Evolutionary conservation across 2,888 invertebrate species (phyloP), one percentile per base, ranked within the genome.

Genomic region (Belgica antarctica): DNA sequence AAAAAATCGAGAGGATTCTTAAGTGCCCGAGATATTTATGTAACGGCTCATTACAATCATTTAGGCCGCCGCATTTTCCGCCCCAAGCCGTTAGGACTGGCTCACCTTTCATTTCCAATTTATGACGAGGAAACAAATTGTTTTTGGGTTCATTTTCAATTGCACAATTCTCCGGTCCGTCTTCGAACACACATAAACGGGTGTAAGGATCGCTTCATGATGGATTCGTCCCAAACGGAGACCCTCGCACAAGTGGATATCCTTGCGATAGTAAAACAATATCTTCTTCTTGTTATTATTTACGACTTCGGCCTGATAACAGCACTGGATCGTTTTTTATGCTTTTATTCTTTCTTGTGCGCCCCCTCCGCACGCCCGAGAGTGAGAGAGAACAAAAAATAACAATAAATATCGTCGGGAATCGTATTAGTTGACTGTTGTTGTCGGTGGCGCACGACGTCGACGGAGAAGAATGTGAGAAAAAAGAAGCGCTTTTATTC

Each of bases 331-430:
- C 59, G 46, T 31, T 52, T 52, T 41, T 22, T 22, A 22, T 52
- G 19, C 52, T 17, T n/a, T 41, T 41, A n/a, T n/a, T 12, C 41
- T 41, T 41, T 41, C 41, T 41, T n/a, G n/a, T n/a, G n/a, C n/a
- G n/a, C n/a, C 41, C 15, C 12, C 41, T n/a, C 41, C 41, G n/a
- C n/a, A 4, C 15, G 17, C 62, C 19, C 19, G 22, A 36, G 19
- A n/a, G n/a, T n/a, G 36, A 34, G 19, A n/a, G n/a, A 63, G 22
- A 8, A 47, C 15, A 66, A n/a, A n/a, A n/a, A n/a, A n/a, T n/a
- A 15, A 68, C 57, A 66, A 66, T 52, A 68, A 57, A 68, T 68
- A 68, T 68, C 52, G 68, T 68, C 57, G 57, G 41, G 57, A 25
- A 31, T 68, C 57, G 57, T 63, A 36, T 63, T 63, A 24, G 46